Evolutionary conservation across 1,140 invertebrate species (phyloP), one percentile per base, ranked within the genome.

Genomic region (Aphaenogaster floridana): DNA sequence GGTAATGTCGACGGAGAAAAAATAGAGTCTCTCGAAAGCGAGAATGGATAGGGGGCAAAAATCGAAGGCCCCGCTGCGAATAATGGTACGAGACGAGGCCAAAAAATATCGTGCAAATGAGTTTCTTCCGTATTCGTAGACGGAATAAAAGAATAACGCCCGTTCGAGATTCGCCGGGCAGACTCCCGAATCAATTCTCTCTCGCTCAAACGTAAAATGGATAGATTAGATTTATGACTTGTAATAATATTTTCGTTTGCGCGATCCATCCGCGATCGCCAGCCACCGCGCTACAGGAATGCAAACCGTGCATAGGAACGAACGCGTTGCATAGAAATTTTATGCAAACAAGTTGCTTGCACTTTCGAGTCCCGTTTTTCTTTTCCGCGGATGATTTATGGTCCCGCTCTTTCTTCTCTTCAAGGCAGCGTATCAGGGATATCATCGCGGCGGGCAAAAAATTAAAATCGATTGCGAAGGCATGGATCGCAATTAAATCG

Each of bases 401-500:
- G 1, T 36, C 13, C 28, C 42, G 28, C 9, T 83, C 6, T 80
- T 36, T 21, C 48, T 52, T 68, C 57, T 61, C 28, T n/a, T 72
- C 66, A 11, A 45, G 28, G 80, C 34, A 39, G 36, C 11, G 15
- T 17, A 57, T 52, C 54, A 17, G 15, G 2, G 45, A 48, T 83
- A 83, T 72, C 21, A 61, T 61, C 42, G 80, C 17, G 3, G 13
- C 28, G 39, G 21, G 13, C 28, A 39, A 59, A 84, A 59, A 76
- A 83, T 83, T 61, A 13, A 84, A 61, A 76, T 63, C 80, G 69
- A 84, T 76, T 61, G 42, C 42, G n/a, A 0, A 28, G 39, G 21
- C 68, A 34, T 34, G 52, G 17, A 59, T 76, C 54, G 54, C 50
- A 86, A 81, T 86, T 80, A 86, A 86, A 69, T 81, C 64, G 54